Conservation (phyloP, 2,113 vertebrate genomes). For the Callaeas wilsoni region DNA sequence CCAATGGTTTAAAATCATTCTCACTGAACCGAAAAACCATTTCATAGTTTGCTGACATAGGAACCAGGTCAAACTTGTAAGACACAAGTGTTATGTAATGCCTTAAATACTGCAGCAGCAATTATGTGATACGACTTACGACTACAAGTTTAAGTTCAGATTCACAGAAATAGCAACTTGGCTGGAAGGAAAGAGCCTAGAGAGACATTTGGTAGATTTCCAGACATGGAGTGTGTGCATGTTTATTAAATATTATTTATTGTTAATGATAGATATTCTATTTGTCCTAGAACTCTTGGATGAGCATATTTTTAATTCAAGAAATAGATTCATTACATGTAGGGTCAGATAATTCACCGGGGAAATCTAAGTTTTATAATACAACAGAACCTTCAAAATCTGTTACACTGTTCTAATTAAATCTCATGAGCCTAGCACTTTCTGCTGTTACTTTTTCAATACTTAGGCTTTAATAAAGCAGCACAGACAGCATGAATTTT, state of each 20-base stretch:
- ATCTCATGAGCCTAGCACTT: background rate
- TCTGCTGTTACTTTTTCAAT: background rate
- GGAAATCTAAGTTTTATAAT: background rate
- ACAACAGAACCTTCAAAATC: background rate
- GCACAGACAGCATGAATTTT: background rate
- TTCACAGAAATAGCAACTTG: background rate
- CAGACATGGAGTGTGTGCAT: background rate
- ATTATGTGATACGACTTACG: rapidly evolving
- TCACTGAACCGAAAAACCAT: background rate
- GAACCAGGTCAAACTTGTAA: background rate
- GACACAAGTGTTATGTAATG: background rate
- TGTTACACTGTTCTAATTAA: background rate
- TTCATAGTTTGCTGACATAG: background rate
- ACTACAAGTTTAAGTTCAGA: background rate
- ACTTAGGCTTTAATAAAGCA: background rate
- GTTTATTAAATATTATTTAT: background rate
- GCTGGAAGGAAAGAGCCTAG: background rate
- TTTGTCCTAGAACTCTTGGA: background rate
- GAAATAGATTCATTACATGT: background rate
- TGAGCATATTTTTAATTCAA: background rate
- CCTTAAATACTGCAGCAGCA: background rate
- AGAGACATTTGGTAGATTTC: background rate
- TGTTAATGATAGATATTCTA: background rate
- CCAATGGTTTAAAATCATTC: background rate
- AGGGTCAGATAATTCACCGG: background rate